A percentile compares a stretch with the other conserved stretches of the same genome.
phyloP scores from a whole-genome alignment of 2,888 invertebrate genomes.

The Morpho helenor region DNA sequence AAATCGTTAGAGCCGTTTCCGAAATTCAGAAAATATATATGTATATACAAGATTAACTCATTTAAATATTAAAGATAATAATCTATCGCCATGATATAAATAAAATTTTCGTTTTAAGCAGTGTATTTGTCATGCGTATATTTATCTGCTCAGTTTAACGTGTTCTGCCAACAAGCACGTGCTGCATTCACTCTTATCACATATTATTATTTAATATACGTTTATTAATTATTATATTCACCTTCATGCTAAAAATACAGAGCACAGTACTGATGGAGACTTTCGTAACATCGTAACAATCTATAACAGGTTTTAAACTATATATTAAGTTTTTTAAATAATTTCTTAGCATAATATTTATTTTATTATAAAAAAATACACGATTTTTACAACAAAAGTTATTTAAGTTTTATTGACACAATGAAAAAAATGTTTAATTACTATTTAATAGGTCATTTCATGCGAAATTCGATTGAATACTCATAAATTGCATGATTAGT shows the following conservation, averaged over 20 bases:
- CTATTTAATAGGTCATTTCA: not conserved
- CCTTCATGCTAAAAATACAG: not conserved
- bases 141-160: conserved; percentile 8
- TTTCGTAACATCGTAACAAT: no score
- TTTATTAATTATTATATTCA: not conserved
- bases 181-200: conserved; percentile 25
- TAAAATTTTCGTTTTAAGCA: not conserved
- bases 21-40: no score
- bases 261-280: not conserved
- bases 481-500: not conserved
- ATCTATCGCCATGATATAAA: not conserved
- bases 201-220: conserved; percentile 3
- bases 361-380: no score
- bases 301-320: no score
- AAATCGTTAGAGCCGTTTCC: no score
- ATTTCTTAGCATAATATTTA: no score
- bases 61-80: not conserved
- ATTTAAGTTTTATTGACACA: not conserved
- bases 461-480: not conserved
- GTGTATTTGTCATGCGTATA: conserved; percentile 6
- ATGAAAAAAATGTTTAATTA: not conserved
- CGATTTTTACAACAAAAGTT: no score
- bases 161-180: conserved; percentile 25
- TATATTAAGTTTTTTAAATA: no score
- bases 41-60: no score